Evolutionary conservation across 2,797 vertebrate genomes (phyloP), one percentile per base, ranked within the genome.

Genomic region (Margarornis squamiger): DNA sequence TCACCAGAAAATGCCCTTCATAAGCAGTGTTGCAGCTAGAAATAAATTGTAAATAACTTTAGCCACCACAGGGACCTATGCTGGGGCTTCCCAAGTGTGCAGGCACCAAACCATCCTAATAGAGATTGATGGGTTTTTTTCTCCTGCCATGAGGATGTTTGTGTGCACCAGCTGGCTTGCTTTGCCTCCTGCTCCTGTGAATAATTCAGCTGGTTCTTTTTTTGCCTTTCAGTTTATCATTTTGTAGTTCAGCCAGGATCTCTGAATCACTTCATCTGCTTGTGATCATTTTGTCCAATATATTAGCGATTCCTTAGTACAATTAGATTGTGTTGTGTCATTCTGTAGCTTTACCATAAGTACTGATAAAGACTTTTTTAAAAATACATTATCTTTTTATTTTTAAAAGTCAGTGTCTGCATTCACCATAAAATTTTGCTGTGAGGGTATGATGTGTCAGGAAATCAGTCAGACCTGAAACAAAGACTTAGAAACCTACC

Each of bases 161-260:
- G 36, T 72, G 67, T 78, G 74, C 9, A 85, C 70, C 66, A 91
- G 81, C 92, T 93, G 94, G 57, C 82, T 85, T 45, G 63, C 55
- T 82, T 59, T 88, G 80, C 70, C 82, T 32, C 29, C 46, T 80
- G 70, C 73, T 80, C 48, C 68, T 6, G 7, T 81, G 65, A 80
- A 76, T 86, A 80, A 86, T 86, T 92, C 72, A 62, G 22, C 41
- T 88, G 26, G 29, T 65, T 48, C 15, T 68, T 65, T 46, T 58
- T 62, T 61, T 30, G 9, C 41, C 8, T 81, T 15, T 24, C n/a
- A 43, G 54, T 81, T 95, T 68, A 52, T 75, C 4, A 38, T 82
- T 75, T 71, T 89, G 61, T 77, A 71, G 65, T 62, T 80, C 52
- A 77, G 57, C 43, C 66, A 59, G 61, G 39, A 81, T 29, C 14